Percentiles rank a stretch among this genome's conserved stretches.
Conservation (phyloP, 2,113 vertebrate species). For the Amazona guildingii region DNA sequence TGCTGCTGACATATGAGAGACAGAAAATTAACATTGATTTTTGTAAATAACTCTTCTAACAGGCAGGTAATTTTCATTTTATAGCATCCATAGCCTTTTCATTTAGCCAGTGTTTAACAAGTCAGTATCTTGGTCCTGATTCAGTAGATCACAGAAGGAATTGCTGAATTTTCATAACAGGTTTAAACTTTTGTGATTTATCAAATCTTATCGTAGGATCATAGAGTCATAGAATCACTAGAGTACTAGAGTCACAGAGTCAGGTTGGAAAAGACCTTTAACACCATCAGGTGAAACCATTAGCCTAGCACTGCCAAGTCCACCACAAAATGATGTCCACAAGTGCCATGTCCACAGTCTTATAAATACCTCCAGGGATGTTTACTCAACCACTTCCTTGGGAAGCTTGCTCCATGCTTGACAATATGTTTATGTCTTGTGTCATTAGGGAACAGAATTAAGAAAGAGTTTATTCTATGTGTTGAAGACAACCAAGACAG, state of each 20-base stretch:
- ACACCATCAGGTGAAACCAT: neutral
- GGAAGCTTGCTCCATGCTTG: neutral
- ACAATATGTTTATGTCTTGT: neutral
- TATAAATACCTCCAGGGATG: neutral
- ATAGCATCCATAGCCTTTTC: neutral
- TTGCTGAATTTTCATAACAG: neutral
- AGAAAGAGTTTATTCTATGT: neutral
- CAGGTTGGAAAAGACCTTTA: neutral
- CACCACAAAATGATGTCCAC: neutral
- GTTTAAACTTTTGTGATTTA: neutral
- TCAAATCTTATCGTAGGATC: neutral
- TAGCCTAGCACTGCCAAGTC: neutral
- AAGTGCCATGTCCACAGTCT: neutral
- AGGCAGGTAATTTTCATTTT: neutral
- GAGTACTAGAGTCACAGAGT: neutral
- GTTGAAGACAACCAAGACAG: neutral
- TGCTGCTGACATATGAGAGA: neutral
- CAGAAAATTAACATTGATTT: neutral
- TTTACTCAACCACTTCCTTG: neutral
- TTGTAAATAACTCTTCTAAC: neutral
- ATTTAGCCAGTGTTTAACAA: neutral
- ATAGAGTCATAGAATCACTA: neutral
- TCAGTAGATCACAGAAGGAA: neutral
- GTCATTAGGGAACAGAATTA: neutral
- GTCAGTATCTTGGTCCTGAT: neutral